These are phyloP conservation scores for Anadara kagoshimensis DNA, from an alignment of 1,140 invertebrate genomes.

Conservation along the genomic window DNA sequence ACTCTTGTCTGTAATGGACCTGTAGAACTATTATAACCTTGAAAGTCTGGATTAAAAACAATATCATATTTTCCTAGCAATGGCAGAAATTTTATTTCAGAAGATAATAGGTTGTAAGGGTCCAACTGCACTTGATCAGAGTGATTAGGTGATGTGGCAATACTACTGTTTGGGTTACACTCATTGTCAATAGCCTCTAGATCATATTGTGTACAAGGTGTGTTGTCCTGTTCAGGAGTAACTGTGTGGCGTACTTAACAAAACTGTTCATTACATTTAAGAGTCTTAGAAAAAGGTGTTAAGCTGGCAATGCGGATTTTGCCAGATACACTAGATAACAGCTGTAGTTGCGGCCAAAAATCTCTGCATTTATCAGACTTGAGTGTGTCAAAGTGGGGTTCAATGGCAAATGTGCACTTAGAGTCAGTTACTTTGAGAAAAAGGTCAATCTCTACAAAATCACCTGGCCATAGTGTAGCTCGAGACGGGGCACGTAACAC, in stretches of 20 bases:
- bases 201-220: neutral
- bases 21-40: conserved; percentile 46
- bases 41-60: conserved; percentile 34
- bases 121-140: conserved; percentile 28
- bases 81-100: conserved; percentile 30
- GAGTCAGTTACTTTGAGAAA: neutral
- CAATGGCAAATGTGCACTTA: conserved; percentile 18
- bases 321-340: conserved; percentile 23
- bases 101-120: conserved; percentile 40
- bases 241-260: conserved; percentile 16
- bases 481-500: no score
- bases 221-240: neutral
- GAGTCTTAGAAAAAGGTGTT: conserved; percentile 21
- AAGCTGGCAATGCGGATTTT: conserved; percentile 41
- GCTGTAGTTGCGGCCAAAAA: conserved; percentile 13
- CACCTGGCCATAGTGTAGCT: conserved; percentile 37
- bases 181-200: no score
- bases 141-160: neutral
- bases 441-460: conserved; percentile 42
- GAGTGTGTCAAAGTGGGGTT: conserved; percentile 9
- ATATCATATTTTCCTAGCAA: conserved; percentile 27
- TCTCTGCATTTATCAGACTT: neutral
- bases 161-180: neutral
- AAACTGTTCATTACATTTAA: conserved; percentile 45
- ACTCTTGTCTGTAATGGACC: conserved; percentile 44